Percentiles rank a stretch among this genome's conserved stretches.
phyloP scores from a whole-genome alignment of 1,140 invertebrate species.

The Parasteatoda tepidariorum region DNA sequence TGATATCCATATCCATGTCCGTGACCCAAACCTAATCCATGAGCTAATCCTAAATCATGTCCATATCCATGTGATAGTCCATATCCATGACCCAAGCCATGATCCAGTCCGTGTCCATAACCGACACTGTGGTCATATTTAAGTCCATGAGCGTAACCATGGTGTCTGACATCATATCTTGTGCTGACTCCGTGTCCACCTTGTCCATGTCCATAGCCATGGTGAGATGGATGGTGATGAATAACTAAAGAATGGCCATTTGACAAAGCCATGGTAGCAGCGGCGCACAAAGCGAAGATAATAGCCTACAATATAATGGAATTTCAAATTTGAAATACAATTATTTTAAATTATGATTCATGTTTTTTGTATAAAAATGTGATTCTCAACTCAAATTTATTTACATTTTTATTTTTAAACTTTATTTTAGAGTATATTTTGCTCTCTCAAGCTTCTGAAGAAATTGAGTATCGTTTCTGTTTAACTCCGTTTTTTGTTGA shows the following conservation, averaged over 20 bases:
- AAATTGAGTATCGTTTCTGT: too few relatives aligned
- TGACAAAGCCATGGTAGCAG: neutral
- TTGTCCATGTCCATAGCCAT: conserved; percentile 39
- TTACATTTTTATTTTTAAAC: too few relatives aligned
- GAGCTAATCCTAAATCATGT: neutral
- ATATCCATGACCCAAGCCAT: neutral
- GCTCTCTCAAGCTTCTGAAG: too few relatives aligned
- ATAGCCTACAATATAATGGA: conserved; percentile 12
- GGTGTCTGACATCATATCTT: conserved; percentile 45
- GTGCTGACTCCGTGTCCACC: conserved; percentile 48
- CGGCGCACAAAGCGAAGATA: neutral
- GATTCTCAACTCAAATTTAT: too few relatives aligned
- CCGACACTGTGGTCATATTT: neutral
- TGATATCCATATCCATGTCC: neutral
- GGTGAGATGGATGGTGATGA: conserved; percentile 29
- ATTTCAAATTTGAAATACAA: too few relatives aligned
- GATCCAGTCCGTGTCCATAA: neutral
- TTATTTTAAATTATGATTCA: too few relatives aligned
- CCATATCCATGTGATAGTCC: too few relatives aligned
- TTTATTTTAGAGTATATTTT: too few relatives aligned
- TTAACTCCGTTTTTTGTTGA: too few relatives aligned
- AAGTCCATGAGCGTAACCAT: neutral
- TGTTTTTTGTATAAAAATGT: too few relatives aligned
- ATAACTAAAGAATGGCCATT: conserved; percentile 19
- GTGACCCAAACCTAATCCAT: neutral